Evolutionary conservation across 2,888 invertebrate genomes (phyloP), one percentile per base, ranked within the genome.

Genomic region (Drosophila silvestris): DNA sequence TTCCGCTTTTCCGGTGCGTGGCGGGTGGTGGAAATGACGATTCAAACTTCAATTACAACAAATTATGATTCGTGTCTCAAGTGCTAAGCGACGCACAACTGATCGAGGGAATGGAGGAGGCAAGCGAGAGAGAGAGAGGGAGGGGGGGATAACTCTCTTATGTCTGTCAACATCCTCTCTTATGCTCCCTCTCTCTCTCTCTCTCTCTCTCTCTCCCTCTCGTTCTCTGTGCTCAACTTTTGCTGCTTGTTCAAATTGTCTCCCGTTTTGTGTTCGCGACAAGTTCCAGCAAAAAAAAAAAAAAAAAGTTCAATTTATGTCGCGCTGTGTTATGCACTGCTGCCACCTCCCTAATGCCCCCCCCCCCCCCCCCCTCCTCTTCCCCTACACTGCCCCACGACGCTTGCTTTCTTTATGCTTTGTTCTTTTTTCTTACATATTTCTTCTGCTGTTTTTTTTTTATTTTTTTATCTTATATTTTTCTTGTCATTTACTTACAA

Each of bases 221-320:
- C 47, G 33, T 60, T 70, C 30, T 35, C 37, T 5, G 14, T 2
- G 7, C 47, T 16, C 16, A 26, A 32, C 35, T 60, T 50, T 58
- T 9, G 61, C 41, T 63, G 32, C 39, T 54, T 47, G 58, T 62
- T 37, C 57, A 51, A 61, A 59, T 52, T 47, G 44, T 66, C 32
- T 65, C 39, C 52, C 59, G 54, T 61, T 65, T 39, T 65, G 22
- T 69, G 65, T 74, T 71, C 51, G 79, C 72, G 76, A 82, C 79
- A 81, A 82, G 79, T 76, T 81, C 70, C 33, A 77, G 82, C 72
- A 76, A 89, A 90, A 88, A 83, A 89, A 87, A 84, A 87, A 32
- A 88, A 85, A 87, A 89, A 86, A 81, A 90, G 89, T 88, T 86
- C 81, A 86, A 90, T 90, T 86, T 88, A 86, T 83, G 83, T 82